phyloP scores from a whole-genome alignment of 2,888 invertebrate genomes.

The Ceraclea dissimilis region DNA sequence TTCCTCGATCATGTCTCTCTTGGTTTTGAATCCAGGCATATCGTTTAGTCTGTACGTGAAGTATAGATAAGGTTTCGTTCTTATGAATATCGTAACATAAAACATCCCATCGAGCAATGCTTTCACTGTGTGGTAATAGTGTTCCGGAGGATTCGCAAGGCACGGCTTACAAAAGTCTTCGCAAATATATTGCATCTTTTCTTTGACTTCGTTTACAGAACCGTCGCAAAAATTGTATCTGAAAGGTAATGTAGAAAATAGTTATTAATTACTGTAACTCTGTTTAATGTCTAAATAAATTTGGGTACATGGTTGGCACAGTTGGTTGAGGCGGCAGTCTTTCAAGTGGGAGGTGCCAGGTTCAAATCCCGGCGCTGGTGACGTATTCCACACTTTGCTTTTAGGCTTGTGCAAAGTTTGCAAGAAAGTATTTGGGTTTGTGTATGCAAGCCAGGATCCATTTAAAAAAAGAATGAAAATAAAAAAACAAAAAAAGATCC shows the following conservation, averaged over 20 bases:
- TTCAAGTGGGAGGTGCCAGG: too few relatives aligned
- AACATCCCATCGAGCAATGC: slow-evolving; percentile 62
- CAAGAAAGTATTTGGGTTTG: too few relatives aligned
- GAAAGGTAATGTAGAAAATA: too few relatives aligned
- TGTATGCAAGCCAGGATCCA: too few relatives aligned
- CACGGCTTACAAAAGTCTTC: slow-evolving; percentile 56
- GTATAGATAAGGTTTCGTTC: slow-evolving; percentile 50
- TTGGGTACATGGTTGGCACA: too few relatives aligned
- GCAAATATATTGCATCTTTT: slow-evolving; percentile 50
- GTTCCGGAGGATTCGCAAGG: slow-evolving; percentile 49
- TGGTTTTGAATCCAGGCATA: slow-evolving; percentile 48
- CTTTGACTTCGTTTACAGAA: slow-evolving; percentile 54
- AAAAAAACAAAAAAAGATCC: too few relatives aligned
- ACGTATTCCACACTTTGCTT: too few relatives aligned
- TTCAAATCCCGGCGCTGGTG: too few relatives aligned
- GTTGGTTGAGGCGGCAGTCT: too few relatives aligned
- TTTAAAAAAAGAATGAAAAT: too few relatives aligned
- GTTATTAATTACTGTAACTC: too few relatives aligned
- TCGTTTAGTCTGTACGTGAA: slow-evolving; percentile 49
- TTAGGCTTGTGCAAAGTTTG: too few relatives aligned
- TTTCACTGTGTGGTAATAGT: slow-evolving; percentile 58
- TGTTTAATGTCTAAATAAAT: neutral
- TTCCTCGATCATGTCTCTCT: neutral
- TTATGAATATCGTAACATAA: slow-evolving; percentile 56
- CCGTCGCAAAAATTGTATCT: slow-evolving; percentile 66